Percentiles rank a stretch among this genome's conserved stretches.
phyloP scores from a whole-genome alignment of 92 coral and sea anemone genomes.

The Nematostella vectensis region DNA sequence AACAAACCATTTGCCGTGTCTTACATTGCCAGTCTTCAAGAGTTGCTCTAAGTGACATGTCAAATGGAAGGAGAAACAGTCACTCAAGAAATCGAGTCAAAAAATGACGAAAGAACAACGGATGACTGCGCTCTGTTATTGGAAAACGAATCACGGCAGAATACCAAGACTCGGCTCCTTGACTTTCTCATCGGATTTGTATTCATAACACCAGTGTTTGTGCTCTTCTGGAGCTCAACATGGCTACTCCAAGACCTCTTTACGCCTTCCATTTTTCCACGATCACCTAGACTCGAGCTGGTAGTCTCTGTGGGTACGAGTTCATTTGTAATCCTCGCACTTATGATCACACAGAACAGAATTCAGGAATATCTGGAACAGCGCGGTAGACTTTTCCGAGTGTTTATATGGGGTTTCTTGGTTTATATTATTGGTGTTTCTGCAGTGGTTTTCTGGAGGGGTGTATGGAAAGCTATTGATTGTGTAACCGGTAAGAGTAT shows the following conservation, averaged over 20 bases:
- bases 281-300: constrained; percentile 8
- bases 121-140: too few species aligned
- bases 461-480: constrained; percentile 43
- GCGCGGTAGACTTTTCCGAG: background rate
- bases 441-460: constrained; percentile 51
- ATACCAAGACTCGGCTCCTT: background rate
- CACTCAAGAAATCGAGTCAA: too few species aligned
- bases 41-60: too few species aligned
- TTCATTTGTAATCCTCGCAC: constrained; percentile 5
- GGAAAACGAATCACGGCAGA: too few species aligned
- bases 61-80: too few species aligned
- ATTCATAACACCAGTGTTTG: constrained; percentile 26
- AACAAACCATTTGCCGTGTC: too few species aligned
- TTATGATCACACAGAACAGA: constrained; percentile 11
- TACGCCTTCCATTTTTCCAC: constrained; percentile 23
- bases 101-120: too few species aligned
- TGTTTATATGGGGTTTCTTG: constrained; percentile 7
- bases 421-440: constrained; percentile 23
- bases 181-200: constrained; percentile 10
- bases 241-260: constrained; percentile 48
- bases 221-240: constrained; percentile 49
- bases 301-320: constrained; percentile 12
- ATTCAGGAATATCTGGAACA: constrained; percentile 6
- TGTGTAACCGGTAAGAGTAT: constrained; percentile 1
- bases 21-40: too few species aligned